Percentiles rank a stretch among this genome's conserved stretches.
Conservation (phyloP, 2,797 vertebrate species). For the Ibycter americanus region DNA sequence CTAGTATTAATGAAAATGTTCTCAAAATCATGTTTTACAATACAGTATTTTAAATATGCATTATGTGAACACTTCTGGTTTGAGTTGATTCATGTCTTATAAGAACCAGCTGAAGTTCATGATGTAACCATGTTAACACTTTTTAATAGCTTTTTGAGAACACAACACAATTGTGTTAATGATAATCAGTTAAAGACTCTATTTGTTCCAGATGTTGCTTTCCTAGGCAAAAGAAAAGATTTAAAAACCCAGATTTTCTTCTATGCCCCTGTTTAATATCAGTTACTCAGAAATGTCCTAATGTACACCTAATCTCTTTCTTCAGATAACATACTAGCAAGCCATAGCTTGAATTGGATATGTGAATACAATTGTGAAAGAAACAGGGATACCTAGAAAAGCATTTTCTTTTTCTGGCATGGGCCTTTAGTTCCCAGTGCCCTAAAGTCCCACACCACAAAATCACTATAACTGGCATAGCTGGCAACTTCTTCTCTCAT, state of each 20-base stretch:
- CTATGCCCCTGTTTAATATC: conserved; percentile 47
- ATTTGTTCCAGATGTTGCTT: conserved; percentile 74
- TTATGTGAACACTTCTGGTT: conserved; percentile 35
- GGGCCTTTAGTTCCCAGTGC: conserved; percentile 11
- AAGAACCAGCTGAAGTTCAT: conserved; percentile 72
- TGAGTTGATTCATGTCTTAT: conserved; percentile 63
- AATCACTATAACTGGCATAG: conserved; percentile 61
- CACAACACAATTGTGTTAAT: conserved; percentile 60
- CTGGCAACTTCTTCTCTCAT: conserved; percentile 57
- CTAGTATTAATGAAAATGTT: background rate
- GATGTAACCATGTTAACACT: conserved; percentile 72
- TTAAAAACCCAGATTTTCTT: background rate
- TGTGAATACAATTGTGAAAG: conserved; percentile 38
- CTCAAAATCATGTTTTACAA: background rate
- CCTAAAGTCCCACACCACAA: conserved; percentile 50
- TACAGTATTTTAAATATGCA: conserved; percentile 50
- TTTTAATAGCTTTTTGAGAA: conserved; percentile 75
- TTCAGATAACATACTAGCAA: conserved; percentile 42
- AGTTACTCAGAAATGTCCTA: conserved; percentile 2
- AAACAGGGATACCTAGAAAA: conserved; percentile 49
- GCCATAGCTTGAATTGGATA: background rate
- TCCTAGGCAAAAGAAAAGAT: background rate
- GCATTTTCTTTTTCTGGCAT: background rate
- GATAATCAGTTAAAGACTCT: conserved; percentile 65
- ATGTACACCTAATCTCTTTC: conserved; percentile 32